phyloP scores from a whole-genome alignment of 2,888 invertebrate genomes.

The Slavum lentiscoides region DNA sequence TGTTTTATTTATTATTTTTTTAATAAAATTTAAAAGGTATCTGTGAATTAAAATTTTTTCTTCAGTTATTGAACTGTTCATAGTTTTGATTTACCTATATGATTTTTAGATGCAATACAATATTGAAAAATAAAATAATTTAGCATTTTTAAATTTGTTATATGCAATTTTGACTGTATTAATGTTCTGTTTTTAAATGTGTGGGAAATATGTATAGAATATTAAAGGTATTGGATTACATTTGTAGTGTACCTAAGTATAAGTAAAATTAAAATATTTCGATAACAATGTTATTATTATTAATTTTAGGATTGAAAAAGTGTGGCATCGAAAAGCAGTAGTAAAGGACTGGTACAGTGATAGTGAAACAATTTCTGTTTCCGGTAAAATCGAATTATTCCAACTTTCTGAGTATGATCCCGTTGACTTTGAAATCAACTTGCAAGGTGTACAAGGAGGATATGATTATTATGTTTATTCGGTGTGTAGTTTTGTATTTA shows the following conservation, averaged over 20 bases:
- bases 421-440: constrained; percentile 75
- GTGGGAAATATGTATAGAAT: neutral
- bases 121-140: neutral
- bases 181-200: neutral
- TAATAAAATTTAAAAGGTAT: too few species aligned
- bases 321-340: constrained; percentile 80
- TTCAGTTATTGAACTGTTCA: neutral
- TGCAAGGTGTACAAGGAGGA: constrained; percentile 72
- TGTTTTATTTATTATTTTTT: too few species aligned
- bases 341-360: constrained; percentile 87
- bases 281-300: neutral
- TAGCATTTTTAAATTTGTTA: neutral
- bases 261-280: neutral
- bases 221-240: neutral
- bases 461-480: constrained; percentile 81
- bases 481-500: constrained; percentile 62
- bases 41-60: too few species aligned
- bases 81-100: neutral
- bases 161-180: neutral
- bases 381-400: constrained; percentile 78
- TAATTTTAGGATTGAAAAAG: constrained; percentile 69
- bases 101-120: neutral
- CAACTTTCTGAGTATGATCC: constrained; percentile 86
- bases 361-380: constrained; percentile 68
- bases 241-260: neutral